phyloP scores from a whole-genome alignment of 2,797 vertebrate genomes.

The Tapirus indicus region DNA sequence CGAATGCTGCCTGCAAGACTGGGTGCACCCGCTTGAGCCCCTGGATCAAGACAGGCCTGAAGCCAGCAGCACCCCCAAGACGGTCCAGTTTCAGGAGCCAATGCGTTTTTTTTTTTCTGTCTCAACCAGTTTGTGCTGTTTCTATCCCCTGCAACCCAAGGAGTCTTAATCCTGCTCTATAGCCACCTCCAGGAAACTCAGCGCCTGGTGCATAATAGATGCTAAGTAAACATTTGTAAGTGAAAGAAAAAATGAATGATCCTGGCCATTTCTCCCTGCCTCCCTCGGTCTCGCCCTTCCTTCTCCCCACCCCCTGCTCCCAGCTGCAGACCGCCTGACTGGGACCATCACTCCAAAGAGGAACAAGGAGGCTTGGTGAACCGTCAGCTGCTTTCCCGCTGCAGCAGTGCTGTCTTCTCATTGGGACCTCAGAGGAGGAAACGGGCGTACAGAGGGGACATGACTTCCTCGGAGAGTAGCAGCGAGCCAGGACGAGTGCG shows the following conservation, averaged over 20 bases:
- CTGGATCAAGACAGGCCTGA: background rate
- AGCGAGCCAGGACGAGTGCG: background rate
- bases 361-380: background rate
- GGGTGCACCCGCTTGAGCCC: background rate
- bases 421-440: background rate
- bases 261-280: background rate
- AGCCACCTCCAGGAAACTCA: background rate
- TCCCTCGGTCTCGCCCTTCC: background rate
- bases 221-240: background rate
- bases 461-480: background rate
- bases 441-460: background rate
- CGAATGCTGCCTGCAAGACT: rapidly evolving
- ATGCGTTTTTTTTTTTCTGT: background rate
- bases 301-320: too few species aligned
- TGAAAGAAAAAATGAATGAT: background rate
- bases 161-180: background rate
- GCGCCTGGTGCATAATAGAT: background rate
- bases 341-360: background rate
- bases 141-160: background rate
- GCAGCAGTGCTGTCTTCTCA: background rate
- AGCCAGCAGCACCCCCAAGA: background rate
- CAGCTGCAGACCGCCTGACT: background rate
- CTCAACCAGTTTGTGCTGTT: background rate
- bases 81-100: background rate
- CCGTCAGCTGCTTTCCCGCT: background rate